Conservation (phyloP, 2,113 vertebrate species). For the Macrotis lagotis region DNA sequence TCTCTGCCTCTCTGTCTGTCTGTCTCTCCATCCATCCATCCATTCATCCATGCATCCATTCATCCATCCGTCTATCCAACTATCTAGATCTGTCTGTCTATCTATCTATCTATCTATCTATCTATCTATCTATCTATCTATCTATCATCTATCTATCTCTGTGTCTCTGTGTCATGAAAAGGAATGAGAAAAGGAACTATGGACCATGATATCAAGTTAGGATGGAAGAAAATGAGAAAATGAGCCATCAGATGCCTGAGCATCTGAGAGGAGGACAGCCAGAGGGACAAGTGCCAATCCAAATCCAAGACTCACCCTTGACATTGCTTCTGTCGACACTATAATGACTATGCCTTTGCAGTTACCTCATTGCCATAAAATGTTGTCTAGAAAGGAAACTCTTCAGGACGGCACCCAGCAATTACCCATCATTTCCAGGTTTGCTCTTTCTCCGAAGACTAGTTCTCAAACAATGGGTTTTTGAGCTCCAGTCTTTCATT, state of each 20-base stretch:
- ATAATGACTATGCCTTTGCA: not conserved
- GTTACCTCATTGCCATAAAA: constrained; percentile 7
- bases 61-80: no score
- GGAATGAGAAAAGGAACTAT: not conserved
- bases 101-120: no score
- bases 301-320: constrained; percentile 8
- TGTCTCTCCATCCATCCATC: not conserved
- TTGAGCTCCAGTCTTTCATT: constrained; percentile 68
- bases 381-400: not conserved
- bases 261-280: not conserved
- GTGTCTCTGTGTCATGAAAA: not conserved
- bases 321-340: not conserved
- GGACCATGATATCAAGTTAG: not conserved
- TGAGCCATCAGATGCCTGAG: not conserved
- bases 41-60: no score
- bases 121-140: no score
- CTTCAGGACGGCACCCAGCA: not conserved
- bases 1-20: no score
- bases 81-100: no score
- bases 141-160: no score
- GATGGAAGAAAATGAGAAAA: constrained; percentile 13
- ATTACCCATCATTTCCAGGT: not conserved
- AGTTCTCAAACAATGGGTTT: constrained; percentile 46
- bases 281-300: not conserved
- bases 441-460: constrained; percentile 15